Percentiles rank a stretch among this genome's conserved stretches.
These are phyloP conservation scores for Sarcophilus harrisii DNA, from an alignment of 2,797 vertebrate species.

Conservation along the genomic window DNA sequence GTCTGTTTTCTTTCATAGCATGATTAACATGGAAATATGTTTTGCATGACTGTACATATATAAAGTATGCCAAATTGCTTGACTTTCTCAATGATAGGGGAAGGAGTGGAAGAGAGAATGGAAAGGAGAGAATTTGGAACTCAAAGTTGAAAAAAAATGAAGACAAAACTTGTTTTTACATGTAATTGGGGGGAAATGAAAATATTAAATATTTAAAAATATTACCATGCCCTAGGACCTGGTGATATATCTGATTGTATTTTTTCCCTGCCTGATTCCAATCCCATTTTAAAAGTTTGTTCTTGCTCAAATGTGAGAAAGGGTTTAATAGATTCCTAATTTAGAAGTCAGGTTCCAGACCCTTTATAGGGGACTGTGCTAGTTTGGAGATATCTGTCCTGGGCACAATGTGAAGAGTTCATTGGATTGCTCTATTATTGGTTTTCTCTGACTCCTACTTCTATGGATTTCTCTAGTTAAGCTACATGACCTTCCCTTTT, in stretches of 20 bases:
- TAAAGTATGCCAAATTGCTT: not conserved
- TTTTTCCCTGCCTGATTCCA: not conserved
- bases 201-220: not conserved
- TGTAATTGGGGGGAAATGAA: not conserved
- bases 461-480: not conserved
- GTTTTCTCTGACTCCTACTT: not conserved
- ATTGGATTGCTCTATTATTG: not conserved
- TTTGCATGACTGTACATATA: not conserved
- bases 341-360: not conserved
- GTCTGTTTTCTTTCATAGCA: not conserved
- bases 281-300: not conserved
- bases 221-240: not conserved
- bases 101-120: not conserved
- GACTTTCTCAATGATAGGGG: not conserved
- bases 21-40: not conserved
- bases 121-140: not conserved
- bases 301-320: not conserved
- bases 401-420: not conserved
- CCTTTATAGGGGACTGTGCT: not conserved
- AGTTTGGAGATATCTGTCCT: not conserved
- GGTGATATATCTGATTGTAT: not conserved
- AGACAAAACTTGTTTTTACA: not conserved
- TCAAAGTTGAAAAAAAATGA: not conserved
- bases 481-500: not conserved
- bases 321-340: not conserved